Conservation (phyloP, 1,140 invertebrate species). For the Eubasilissa regina region DNA sequence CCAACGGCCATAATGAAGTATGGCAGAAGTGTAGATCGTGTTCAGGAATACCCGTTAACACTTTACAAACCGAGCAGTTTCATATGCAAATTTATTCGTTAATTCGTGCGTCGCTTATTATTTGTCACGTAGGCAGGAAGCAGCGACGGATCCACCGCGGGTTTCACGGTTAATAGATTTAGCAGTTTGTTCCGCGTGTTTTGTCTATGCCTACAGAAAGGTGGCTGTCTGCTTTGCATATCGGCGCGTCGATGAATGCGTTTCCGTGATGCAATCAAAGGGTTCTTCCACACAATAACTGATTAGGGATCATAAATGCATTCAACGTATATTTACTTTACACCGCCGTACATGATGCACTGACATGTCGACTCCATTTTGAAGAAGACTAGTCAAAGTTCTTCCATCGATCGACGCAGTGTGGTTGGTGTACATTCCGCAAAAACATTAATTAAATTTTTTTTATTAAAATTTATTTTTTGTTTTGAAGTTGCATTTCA, state of each 20-base stretch:
- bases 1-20: slow-evolving; percentile 5
- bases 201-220: slow-evolving; percentile 36
- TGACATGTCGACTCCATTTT: background rate
- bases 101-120: slow-evolving; percentile 54
- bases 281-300: slow-evolving; percentile 34
- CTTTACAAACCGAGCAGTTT: slow-evolving; percentile 10
- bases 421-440: too few relatives aligned
- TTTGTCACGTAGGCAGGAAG: slow-evolving; percentile 58
- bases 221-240: slow-evolving; percentile 48
- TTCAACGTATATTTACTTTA: background rate
- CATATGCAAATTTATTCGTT: slow-evolving; percentile 57
- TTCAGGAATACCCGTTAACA: slow-evolving; percentile 24
- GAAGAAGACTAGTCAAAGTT: too few relatives aligned
- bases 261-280: slow-evolving; percentile 46
- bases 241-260: slow-evolving; percentile 14
- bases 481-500: too few relatives aligned
- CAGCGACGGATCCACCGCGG: slow-evolving; percentile 16
- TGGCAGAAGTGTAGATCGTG: background rate
- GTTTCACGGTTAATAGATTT: slow-evolving; percentile 52
- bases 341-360: background rate
- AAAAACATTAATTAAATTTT: too few relatives aligned
- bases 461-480: too few relatives aligned
- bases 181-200: slow-evolving; percentile 47
- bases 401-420: too few relatives aligned
- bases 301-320: slow-evolving; percentile 31